Evolutionary conservation across 2,113 vertebrate species (phyloP).

Genomic region (Trematomus loennbergii): DNA sequence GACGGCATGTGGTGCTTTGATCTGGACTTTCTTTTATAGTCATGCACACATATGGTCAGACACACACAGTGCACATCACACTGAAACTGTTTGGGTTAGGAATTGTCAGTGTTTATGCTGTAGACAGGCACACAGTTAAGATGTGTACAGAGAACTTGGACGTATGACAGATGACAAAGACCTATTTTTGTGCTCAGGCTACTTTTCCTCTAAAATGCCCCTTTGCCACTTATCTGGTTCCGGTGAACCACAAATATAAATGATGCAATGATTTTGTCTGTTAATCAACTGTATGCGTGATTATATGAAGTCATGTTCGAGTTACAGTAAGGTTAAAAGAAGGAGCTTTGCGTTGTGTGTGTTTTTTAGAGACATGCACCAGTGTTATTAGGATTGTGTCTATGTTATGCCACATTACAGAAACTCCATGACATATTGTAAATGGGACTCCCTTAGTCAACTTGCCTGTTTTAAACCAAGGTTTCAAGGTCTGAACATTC

Average conservation of each 20-base stretch:
- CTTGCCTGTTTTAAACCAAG: conserved; percentile 31
- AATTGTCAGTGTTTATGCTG: conserved; percentile 21
- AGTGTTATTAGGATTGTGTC: neutral
- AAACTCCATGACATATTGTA: neutral
- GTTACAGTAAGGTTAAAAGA: conserved; percentile 19
- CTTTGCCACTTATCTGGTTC: conserved; percentile 2
- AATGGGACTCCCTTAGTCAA: neutral
- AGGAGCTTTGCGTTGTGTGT: neutral
- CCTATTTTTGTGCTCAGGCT: neutral
- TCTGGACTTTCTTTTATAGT: conserved; percentile 59
- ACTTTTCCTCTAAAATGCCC: neutral
- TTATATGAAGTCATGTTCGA: neutral
- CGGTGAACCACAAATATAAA: conserved; percentile 7
- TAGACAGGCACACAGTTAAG: conserved; percentile 26
- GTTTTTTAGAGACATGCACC: neutral
- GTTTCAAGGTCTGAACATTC: conserved; percentile 44
- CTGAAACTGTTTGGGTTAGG: conserved; percentile 35
- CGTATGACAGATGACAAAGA: conserved; percentile 25
- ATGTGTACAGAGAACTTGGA: neutral
- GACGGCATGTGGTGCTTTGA: conserved; percentile 67
- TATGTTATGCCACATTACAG: conserved; percentile 3
- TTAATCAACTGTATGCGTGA: neutral
- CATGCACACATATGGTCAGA: conserved; percentile 22
- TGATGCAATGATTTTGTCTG: neutral
- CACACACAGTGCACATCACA: neutral